Percentiles rank a stretch among this genome's conserved stretches.
These are phyloP conservation scores for Antechinus stuartii DNA, from an alignment of 2,113 vertebrate genomes.

Conservation along the genomic window DNA sequence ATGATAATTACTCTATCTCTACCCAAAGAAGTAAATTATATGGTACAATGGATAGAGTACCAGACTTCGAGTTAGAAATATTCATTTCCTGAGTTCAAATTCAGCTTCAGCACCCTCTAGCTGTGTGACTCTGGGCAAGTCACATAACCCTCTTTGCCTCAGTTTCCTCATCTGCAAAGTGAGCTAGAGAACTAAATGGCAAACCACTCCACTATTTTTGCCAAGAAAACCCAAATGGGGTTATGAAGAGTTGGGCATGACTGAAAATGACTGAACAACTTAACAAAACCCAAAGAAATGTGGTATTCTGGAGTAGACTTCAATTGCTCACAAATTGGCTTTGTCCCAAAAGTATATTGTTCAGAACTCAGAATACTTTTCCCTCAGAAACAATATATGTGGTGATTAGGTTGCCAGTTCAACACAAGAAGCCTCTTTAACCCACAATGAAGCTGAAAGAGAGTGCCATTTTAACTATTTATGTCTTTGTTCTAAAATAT, in stretches of 20 bases:
- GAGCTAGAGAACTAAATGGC: background rate
- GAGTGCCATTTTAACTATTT: background rate
- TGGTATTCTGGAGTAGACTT: background rate
- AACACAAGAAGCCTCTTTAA: background rate
- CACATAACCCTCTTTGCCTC: background rate
- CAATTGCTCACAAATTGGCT: background rate
- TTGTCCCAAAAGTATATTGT: background rate
- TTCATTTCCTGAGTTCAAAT: background rate
- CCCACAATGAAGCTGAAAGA: background rate
- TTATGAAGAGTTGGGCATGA: background rate
- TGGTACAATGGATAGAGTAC: background rate
- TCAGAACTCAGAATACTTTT: background rate
- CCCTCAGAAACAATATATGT: background rate
- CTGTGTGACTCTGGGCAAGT: background rate
- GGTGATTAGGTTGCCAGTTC: background rate
- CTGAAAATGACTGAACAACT: background rate
- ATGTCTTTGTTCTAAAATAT: background rate
- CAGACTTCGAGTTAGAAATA: background rate
- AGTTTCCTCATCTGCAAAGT: background rate
- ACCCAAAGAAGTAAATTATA: background rate
- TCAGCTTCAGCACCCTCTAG: background rate
- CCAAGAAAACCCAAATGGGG: background rate
- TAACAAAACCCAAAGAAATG: background rate
- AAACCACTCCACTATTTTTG: background rate
- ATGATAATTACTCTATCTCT: background rate